These are phyloP conservation scores for Heliornis fulica DNA, from an alignment of 2,113 vertebrate species.

Conservation along the genomic window DNA sequence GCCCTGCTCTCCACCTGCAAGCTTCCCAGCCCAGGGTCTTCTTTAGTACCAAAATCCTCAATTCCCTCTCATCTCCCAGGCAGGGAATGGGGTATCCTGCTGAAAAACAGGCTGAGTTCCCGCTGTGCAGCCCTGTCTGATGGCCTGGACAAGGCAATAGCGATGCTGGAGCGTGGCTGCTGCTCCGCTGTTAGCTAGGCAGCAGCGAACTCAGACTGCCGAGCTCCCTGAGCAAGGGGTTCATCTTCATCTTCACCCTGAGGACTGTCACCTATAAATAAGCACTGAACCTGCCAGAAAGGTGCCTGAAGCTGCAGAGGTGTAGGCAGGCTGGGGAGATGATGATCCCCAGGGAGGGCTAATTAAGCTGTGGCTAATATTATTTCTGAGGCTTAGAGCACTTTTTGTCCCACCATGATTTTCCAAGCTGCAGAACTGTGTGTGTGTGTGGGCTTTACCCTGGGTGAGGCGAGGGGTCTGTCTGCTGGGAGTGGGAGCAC, in stretches of 20 bases:
- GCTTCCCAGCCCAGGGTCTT: too few species aligned
- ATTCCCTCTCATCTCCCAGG: neutral
- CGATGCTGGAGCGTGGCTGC: fast-evolving
- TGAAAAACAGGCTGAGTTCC: neutral
- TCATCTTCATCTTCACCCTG: neutral
- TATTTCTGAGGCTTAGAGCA: neutral
- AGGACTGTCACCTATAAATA: constrained; percentile 3
- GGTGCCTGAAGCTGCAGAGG: neutral
- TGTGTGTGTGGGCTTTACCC: neutral
- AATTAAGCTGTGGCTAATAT: neutral
- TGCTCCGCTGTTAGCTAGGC: neutral
- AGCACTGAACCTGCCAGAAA: neutral
- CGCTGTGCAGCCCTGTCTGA: neutral
- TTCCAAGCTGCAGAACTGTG: neutral
- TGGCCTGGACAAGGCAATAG: fast-evolving
- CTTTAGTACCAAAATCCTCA: too few species aligned
- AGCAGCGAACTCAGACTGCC: neutral
- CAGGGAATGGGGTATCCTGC: neutral
- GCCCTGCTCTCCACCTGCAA: neutral
- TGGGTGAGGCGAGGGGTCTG: fast-evolving
- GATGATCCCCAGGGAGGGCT: neutral
- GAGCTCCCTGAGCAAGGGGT: neutral
- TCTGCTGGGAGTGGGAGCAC: neutral
- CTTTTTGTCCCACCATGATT: too few species aligned
- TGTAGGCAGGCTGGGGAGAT: neutral